Evolutionary conservation across 2,888 invertebrate genomes (phyloP), one percentile per base, ranked within the genome.

Genomic region (Eudasyphora cyanicolor): DNA sequence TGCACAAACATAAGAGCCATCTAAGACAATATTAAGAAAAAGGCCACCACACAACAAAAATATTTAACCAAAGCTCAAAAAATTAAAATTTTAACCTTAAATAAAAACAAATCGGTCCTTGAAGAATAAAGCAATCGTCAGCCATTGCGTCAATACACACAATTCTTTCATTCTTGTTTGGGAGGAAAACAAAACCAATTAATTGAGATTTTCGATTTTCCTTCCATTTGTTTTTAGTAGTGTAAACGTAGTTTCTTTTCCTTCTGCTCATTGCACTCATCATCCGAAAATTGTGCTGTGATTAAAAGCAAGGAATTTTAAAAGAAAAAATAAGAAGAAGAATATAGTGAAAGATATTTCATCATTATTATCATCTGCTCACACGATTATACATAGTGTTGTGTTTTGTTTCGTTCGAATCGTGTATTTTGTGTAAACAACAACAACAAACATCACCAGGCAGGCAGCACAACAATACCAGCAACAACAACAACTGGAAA

Each of bases 1-100:
- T n/a, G n/a, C n/a, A n/a, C n/a, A 77, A 73, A 35, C 17, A 79
- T 42, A 19, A 79, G 19, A 19, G 19, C 27, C n/a, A n/a, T 45
- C 45, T n/a, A n/a, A 45, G 7, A 45, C 4, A n/a, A 45, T 27
- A 38, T 67, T 24, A 67, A 67, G 12, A 45, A 67, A 57, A 78
- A 64, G 10, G 0, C 4, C 67, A 67, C 29, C 7, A 51, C 27
- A 35, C 54, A 51, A 67, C 29, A 10, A n/a, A 69, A 77, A 70
- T 60, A 8, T n/a, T 17, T 12, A 45, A n/a, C 12, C 45, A 45
- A 45, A n/a, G 45, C 45, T 12, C 45, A 45, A 45, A n/a, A n/a
- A 14, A 45, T 45, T 45, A 1, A 45, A 45, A 45, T 12, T n/a
- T n/a, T 45, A 45, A 45, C 45, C 45, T 6, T n/a, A 45, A 45